Base-by-base conservation (phyloP, 2,797 vertebrate species). In the Garrulus glandarius region DNA sequence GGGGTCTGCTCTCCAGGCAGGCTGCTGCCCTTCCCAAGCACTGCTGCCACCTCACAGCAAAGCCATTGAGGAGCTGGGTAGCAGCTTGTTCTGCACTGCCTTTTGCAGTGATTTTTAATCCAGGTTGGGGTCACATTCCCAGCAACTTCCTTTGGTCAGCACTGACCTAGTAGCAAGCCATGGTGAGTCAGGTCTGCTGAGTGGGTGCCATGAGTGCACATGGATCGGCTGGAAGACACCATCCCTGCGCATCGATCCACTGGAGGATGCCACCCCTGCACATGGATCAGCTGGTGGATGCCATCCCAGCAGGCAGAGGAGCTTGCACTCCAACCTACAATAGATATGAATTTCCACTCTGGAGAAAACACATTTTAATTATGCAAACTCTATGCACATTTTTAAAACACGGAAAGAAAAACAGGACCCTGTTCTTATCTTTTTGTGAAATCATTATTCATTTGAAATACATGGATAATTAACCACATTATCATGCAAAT, bases 401-500 rank as follows among this genome's bases (percentile, higher is more conserved):
- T 93, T 92, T 93, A 26, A 95, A 84, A 79, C 26, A 67, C 1
- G 67, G 77, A 47, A 92, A 65, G 77, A 76, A 84, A 92, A 93
- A 4, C 68, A 80, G 88, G 76, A 57, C 65, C 59, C 23, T 52
- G 53, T 37, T 55, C 93, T 94, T 94, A 91, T 94, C 93, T 94
- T 91, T 91, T 83, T 85, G 72, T 93, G 95, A 91, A 91, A 95
- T 96, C 86, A 39, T 87, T 93, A 85, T 77, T 89, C 17, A 8
- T 75, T 91, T 95, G 89, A 95, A 96, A 93, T 61, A 69, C 24
- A 52, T 68, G 89, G 96, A 69, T 96, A 96, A 96, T 95, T 95
- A 95, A 92, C 75, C 68, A 77, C 64, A 93, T 92, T 92, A 94
- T 96, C 80, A 97, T 87, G 95, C 87, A 97, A 94, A 96, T 95